Evolutionary conservation across 2,797 vertebrate genomes (phyloP), one percentile per base, ranked within the genome.

Genomic region (Gobio occitaniae): DNA sequence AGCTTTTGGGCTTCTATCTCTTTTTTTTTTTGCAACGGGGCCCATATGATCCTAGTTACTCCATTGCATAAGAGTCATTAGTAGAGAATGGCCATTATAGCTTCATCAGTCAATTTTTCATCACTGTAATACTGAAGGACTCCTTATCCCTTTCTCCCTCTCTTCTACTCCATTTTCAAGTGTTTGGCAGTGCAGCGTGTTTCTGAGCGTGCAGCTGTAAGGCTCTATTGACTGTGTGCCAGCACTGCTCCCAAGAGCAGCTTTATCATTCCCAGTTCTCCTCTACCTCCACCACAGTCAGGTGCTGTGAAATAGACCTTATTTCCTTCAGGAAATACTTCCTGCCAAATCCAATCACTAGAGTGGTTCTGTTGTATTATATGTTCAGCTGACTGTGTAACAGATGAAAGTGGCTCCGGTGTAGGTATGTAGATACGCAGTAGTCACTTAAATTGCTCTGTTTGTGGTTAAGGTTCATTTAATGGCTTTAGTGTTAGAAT

Each of bases 241-340:
- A 80, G 47, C 12, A 4, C 47, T 54, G 61, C 78, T 78, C 76
- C 44, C 59, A 38, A 66, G 44, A 80, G 77, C 12, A n/a, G 76
- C 66, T 29, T 66, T 63, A 65, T 77, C 66, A 69, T 78, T 41
- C 66, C 75, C 44, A 70, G 74, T 41, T 16, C 41, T 61, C 63
- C 32, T 80, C 65, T 68, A 84, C 11, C 83, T 78, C 83, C 38
- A 77, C 59, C 25, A 69, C 29, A 47, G 41, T 69, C 68, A 65
- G 68, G 76, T 79, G 76, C 48, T 38, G 25, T 74, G 32, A 71
- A 80, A 29, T 72, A 65, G 47, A 44, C 11, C 76, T 32, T n/a
- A 38, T 85, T 78, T 84, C 75, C 76, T 84, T 25, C 38, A 65
- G 84, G 71, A 86, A 76, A 86, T 44, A 78, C 25, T 69, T 54